These are phyloP conservation scores for Zelleria hepariella DNA, from an alignment of 2,888 invertebrate genomes.

Conservation along the genomic window DNA sequence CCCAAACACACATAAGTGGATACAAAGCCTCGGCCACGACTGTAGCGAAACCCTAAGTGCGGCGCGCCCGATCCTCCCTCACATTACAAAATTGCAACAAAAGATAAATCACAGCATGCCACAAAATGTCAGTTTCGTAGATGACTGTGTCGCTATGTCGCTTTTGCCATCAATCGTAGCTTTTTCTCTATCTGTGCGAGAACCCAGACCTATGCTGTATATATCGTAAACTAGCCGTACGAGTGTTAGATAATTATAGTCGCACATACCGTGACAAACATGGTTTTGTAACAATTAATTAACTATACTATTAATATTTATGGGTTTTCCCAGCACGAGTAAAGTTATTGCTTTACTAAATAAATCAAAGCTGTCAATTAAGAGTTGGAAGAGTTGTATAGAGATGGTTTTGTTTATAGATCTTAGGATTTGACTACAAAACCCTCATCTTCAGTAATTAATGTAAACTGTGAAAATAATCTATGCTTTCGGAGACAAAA, in stretches of 20 bases:
- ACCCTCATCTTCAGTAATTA: too few relatives aligned
- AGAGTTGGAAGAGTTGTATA: too few relatives aligned
- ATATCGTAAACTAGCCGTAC: background rate
- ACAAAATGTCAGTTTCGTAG: slow-evolving; percentile 23
- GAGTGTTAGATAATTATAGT: background rate
- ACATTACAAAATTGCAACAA: slow-evolving; percentile 1
- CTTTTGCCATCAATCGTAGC: slow-evolving; percentile 38
- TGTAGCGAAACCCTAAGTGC: too few relatives aligned
- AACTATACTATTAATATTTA: background rate
- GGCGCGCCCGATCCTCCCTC: background rate
- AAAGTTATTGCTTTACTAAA: too few relatives aligned
- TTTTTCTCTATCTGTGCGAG: slow-evolving; percentile 22
- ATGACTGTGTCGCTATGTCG: slow-evolving; percentile 50
- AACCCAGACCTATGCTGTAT: background rate
- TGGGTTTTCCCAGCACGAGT: too few relatives aligned
- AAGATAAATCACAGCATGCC: slow-evolving; percentile 24
- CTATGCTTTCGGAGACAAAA: too few relatives aligned
- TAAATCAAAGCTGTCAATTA: too few relatives aligned
- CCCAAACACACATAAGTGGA: background rate
- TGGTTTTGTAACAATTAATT: background rate
- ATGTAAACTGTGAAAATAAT: too few relatives aligned
- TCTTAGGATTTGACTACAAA: too few relatives aligned
- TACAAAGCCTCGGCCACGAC: background rate
- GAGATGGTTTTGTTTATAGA: too few relatives aligned
- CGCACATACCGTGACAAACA: background rate